A percentile compares a stretch with the other conserved stretches of the same genome.
These are phyloP conservation scores for Polypedilum vanderplanki DNA, from an alignment of 1,140 invertebrate species.

Conservation along the genomic window DNA sequence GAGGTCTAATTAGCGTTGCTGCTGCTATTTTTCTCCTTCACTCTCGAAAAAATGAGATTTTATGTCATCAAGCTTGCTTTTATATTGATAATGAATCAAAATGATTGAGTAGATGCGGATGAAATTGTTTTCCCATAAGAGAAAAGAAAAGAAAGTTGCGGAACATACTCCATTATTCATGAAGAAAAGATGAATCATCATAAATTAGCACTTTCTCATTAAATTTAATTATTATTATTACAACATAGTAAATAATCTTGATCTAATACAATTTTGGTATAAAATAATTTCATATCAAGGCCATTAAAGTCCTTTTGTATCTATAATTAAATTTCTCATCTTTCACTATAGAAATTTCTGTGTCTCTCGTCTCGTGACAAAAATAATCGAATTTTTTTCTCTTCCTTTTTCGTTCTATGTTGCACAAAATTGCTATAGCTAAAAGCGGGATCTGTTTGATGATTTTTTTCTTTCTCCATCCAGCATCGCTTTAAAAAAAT, in stretches of 20 bases:
- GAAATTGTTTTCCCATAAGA: neutral
- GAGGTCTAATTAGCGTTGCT: too few species aligned
- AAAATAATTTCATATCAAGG: neutral
- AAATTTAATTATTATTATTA: constrained; percentile 1
- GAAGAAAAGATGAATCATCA: neutral
- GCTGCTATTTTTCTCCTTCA: too few species aligned
- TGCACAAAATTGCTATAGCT: neutral
- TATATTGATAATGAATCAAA: constrained; percentile 19
- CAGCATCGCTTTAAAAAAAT: neutral
- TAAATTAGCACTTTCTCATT: constrained; percentile 13
- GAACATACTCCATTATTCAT: neutral
- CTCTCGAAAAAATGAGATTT: neutral
- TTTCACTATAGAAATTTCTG: neutral
- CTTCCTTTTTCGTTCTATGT: neutral
- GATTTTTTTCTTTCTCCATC: neutral
- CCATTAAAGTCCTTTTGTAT: neutral
- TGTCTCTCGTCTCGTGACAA: neutral
- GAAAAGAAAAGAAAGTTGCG: neutral
- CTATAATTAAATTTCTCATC: neutral
- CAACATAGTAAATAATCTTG: neutral
- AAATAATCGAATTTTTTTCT: neutral
- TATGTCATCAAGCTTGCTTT: neutral
- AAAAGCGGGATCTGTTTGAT: neutral
- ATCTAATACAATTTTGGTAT: neutral
- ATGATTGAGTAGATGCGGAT: neutral